phyloP scores from a whole-genome alignment of 2,888 invertebrate genomes.

The Antheraea assamensis region DNA sequence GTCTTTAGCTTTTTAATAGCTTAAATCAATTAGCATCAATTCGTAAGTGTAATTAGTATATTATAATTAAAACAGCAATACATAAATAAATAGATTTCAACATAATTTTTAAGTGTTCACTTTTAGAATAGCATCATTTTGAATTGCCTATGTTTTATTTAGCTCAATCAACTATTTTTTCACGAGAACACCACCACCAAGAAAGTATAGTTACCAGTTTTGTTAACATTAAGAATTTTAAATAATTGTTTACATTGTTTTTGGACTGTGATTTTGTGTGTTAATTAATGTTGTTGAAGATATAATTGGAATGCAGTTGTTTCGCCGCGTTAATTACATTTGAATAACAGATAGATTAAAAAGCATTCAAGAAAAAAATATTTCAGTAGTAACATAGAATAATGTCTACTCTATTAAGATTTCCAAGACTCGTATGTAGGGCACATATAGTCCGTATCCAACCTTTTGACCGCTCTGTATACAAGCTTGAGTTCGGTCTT shows the following conservation, averaged over 20 bases:
- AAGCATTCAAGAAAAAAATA: neutral
- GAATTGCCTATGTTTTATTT: neutral
- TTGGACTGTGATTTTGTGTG: slow-evolving; percentile 3
- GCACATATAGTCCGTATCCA: too few species aligned
- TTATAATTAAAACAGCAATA: slow-evolving; percentile 6
- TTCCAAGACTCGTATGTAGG: neutral
- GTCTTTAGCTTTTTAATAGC: slow-evolving; percentile 2
- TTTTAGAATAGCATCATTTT: neutral
- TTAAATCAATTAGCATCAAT: slow-evolving; percentile 2
- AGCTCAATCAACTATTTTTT: neutral
- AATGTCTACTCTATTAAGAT: neutral
- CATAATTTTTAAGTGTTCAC: neutral
- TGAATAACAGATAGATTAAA: neutral
- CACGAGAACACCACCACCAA: neutral
- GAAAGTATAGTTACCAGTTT: neutral
- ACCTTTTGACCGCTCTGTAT: too few species aligned
- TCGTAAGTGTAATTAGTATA: slow-evolving; percentile 8
- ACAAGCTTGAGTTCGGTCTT: too few species aligned
- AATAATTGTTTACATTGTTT: neutral
- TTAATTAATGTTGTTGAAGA: neutral
- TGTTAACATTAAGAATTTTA: slow-evolving; percentile 4
- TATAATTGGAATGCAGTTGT: neutral
- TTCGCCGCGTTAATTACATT: neutral
- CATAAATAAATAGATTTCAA: neutral
- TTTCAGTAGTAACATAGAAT: too few species aligned